Percentiles rank a stretch among this genome's conserved stretches.
These are phyloP conservation scores for Protodeltote pygarga DNA, from an alignment of 2,888 invertebrate species.

Conservation along the genomic window DNA sequence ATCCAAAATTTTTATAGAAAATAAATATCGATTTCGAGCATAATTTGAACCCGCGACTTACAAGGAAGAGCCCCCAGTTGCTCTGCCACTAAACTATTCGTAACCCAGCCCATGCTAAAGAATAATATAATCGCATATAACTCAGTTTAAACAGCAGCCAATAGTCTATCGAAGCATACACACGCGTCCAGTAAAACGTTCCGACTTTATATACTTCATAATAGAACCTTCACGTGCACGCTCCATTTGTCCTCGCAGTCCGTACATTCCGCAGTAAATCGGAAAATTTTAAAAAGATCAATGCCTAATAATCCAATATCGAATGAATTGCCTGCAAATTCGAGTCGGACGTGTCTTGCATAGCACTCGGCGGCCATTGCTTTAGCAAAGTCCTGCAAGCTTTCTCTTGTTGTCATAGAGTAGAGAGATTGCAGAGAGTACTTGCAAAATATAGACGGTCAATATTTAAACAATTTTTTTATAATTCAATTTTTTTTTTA, in stretches of 20 bases:
- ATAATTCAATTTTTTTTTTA: neutral
- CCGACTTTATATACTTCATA: neutral
- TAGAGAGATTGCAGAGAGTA: constrained; percentile 4
- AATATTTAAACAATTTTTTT: neutral
- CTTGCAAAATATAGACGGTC: neutral
- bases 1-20: no score
- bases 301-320: constrained; percentile 85
- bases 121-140: no score
- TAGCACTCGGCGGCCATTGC: constrained; percentile 27
- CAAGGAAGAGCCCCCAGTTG: no score
- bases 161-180: no score
- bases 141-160: no score
- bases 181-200: no score
- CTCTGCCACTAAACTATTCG: no score
- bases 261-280: constrained; percentile 40
- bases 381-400: constrained; percentile 7
- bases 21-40: no score
- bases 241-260: neutral
- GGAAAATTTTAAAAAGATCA: constrained; percentile 79
- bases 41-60: no score
- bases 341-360: constrained; percentile 75
- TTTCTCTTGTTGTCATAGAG: constrained; percentile 18
- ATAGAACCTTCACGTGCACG: constrained; percentile 8
- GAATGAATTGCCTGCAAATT: constrained; percentile 85
- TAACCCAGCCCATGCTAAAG: no score